Percentiles rank a stretch among this genome's conserved stretches.
Conservation (phyloP, 2,113 vertebrate genomes). For the Eupsittula cactorum region DNA sequence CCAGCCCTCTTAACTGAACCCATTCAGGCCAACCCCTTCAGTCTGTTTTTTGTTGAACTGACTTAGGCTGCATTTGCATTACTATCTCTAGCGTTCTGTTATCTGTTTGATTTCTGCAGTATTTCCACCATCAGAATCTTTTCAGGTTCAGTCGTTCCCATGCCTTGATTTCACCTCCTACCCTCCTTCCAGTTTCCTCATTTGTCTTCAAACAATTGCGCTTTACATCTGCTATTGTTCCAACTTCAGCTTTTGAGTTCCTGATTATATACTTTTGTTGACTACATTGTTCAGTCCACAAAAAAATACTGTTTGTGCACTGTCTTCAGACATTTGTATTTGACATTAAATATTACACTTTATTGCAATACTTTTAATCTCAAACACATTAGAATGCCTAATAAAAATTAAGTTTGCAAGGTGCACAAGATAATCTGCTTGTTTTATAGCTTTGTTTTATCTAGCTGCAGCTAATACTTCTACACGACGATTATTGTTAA, state of each 20-base stretch:
- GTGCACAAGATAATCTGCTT: background rate
- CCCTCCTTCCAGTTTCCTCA: background rate
- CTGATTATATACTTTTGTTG: background rate
- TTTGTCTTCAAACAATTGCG: background rate
- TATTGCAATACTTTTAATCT: background rate
- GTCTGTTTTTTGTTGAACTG: background rate
- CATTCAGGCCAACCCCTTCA: background rate
- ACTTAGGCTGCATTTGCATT: background rate
- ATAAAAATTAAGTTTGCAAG: background rate
- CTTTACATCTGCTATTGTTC: background rate
- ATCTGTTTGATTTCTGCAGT: background rate
- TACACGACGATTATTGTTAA: background rate
- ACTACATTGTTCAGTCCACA: background rate
- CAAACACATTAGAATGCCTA: background rate
- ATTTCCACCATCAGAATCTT: background rate
- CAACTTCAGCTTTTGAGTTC: background rate
- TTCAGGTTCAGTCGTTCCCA: background rate
- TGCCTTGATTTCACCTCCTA: background rate
- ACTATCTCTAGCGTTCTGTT: background rate
- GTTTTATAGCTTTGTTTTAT: background rate
- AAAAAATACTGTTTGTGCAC: background rate
- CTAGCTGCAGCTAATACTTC: background rate
- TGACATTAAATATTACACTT: background rate
- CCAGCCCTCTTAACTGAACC: background rate
- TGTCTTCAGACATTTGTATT: background rate